Conservation (phyloP, 1,140 invertebrate species). For the Caenorhabditis inopinata region DNA sequence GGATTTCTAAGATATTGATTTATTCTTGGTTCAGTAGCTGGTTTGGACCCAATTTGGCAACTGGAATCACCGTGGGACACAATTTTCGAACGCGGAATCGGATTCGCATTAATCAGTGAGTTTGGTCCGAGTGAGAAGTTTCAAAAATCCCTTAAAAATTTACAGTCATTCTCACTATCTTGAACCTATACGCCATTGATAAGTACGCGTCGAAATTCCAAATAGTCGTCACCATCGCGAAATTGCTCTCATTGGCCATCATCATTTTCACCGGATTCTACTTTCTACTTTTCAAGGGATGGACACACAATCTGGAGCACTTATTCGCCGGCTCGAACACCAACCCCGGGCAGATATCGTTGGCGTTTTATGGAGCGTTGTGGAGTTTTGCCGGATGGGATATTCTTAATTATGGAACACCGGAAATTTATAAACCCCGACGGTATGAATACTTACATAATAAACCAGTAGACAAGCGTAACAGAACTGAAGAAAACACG, state of each 20-base stretch:
- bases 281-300: slow-evolving; percentile 45
- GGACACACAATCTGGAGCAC: slow-evolving; percentile 54
- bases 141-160: neutral
- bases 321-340: slow-evolving; percentile 85
- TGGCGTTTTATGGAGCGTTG: slow-evolving; percentile 96
- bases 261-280: slow-evolving; percentile 85
- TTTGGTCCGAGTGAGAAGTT: neutral
- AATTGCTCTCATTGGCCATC: slow-evolving; percentile 84
- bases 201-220: slow-evolving; percentile 92
- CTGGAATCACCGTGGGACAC: slow-evolving; percentile 12
- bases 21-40: slow-evolving; percentile 67
- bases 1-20: too few species aligned
- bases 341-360: slow-evolving; percentile 82
- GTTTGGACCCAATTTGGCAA: slow-evolving; percentile 34
- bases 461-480: too few species aligned
- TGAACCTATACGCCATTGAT: slow-evolving; percentile 52
- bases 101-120: slow-evolving; percentile 43
- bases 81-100: slow-evolving; percentile 37
- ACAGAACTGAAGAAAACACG: too few species aligned
- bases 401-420: slow-evolving; percentile 52
- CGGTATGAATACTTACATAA: too few species aligned
- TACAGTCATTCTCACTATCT: slow-evolving; percentile 47
- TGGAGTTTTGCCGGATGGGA: slow-evolving; percentile 98
- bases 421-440: slow-evolving; percentile 45
- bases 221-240: slow-evolving; percentile 93